A percentile compares a stretch with the other conserved stretches of the same genome.
phyloP scores from a whole-genome alignment of 2,113 vertebrate genomes.

The Bettongia penicillata region DNA sequence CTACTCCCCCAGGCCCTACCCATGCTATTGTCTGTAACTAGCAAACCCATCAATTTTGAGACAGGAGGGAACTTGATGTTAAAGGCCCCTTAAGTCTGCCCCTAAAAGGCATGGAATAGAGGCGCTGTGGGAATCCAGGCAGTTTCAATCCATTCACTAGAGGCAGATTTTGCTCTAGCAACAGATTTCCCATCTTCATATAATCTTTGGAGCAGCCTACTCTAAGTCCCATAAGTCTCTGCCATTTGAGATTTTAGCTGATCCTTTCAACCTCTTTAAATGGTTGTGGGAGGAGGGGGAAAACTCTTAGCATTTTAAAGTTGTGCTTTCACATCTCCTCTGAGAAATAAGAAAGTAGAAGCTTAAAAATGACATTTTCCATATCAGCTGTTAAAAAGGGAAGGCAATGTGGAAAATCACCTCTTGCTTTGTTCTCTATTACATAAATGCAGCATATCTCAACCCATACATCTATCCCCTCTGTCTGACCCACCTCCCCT shows the following conservation, averaged over 20 bases:
- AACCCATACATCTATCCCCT: not conserved
- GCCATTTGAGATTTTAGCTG: not conserved
- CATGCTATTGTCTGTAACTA: not conserved
- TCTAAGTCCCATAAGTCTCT: not conserved
- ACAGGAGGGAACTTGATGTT: not conserved
- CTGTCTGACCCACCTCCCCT: not conserved
- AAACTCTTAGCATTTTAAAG: not conserved
- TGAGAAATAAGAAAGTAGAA: not conserved
- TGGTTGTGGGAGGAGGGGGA: not conserved
- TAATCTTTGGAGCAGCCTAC: not conserved
- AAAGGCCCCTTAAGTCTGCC: not conserved
- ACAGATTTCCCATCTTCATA: not conserved
- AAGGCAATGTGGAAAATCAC: not conserved
- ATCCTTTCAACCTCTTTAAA: slow-evolving; percentile 1
- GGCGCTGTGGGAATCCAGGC: not conserved
- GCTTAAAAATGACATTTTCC: not conserved
- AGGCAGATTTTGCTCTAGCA: not conserved
- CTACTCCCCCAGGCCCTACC: not conserved
- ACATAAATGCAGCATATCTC: not conserved
- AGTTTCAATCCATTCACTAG: not conserved
- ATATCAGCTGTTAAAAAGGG: not conserved
- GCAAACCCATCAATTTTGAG: not conserved
- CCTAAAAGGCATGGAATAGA: not conserved
- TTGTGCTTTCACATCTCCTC: not conserved
- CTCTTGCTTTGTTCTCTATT: not conserved